phyloP scores from a whole-genome alignment of 2,888 invertebrate species.

The Brachyptera risi region DNA sequence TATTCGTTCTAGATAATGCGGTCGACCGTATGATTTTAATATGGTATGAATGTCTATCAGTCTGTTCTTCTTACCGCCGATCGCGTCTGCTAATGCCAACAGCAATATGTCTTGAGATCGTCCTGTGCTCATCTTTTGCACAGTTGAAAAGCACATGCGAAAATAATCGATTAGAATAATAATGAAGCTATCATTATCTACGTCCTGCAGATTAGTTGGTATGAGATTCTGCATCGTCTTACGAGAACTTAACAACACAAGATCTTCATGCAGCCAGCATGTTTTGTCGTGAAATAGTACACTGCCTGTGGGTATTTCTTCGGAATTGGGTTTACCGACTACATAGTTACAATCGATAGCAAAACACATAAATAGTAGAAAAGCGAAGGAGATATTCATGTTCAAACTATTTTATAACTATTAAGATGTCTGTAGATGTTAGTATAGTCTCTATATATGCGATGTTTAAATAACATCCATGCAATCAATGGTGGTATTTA shows the following conservation, averaged over 20 bases:
- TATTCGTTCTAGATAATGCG: no score
- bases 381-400: no score
- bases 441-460: no score
- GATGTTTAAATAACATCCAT: no score
- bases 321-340: no score
- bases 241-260: neutral
- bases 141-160: neutral
- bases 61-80: slow-evolving; percentile 11
- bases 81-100: neutral
- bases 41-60: no score
- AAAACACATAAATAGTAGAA: no score
- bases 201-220: neutral
- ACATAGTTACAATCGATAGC: no score
- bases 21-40: no score
- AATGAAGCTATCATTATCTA: neutral
- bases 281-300: slow-evolving; percentile 1
- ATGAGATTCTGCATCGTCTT: slow-evolving; percentile 5
- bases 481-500: no score
- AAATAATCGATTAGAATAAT: slow-evolving; percentile 1
- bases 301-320: neutral
- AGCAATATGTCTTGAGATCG: slow-evolving; percentile 4
- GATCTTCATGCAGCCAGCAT: slow-evolving; percentile 18
- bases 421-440: no score
- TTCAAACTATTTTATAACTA: no score
- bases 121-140: slow-evolving; percentile 5